phyloP scores from a whole-genome alignment of 2,888 invertebrate genomes.

The Pecten maximus region DNA sequence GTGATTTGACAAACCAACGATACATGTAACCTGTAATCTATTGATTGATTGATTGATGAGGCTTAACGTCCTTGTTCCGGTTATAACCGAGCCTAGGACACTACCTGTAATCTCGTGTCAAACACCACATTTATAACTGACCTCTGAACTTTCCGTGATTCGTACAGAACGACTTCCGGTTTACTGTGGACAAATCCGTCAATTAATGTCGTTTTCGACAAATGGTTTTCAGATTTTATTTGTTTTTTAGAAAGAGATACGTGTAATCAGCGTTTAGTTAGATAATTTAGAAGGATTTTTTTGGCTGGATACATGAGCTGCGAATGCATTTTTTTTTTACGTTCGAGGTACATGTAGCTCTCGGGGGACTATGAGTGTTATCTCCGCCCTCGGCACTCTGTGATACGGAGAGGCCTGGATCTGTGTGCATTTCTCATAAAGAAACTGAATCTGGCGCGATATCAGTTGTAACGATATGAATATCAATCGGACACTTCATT shows the following conservation, averaged over 20 bases:
- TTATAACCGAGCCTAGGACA: no score
- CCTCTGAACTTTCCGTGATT: not conserved
- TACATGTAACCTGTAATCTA: no score
- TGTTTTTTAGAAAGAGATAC: not conserved
- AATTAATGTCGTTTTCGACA: constrained; percentile 14
- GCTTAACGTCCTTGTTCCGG: no score
- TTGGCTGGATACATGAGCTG: not conserved
- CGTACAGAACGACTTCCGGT: not conserved
- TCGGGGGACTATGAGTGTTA: not conserved
- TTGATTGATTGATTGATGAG: no score
- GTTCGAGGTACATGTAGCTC: not conserved
- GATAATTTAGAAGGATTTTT: not conserved
- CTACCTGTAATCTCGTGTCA: no score
- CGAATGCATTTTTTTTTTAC: not conserved
- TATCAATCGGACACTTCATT: constrained; percentile 3
- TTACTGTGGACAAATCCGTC: not conserved
- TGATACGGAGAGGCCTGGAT: not conserved
- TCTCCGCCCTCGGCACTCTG: not conserved
- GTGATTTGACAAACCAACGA: no score
- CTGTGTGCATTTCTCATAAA: not conserved
- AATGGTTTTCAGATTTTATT: not conserved
- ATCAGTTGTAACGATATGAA: not conserved
- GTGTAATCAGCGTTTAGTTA: not conserved
- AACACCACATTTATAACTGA: no score
- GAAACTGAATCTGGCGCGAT: not conserved